A percentile compares a stretch with the other conserved stretches of the same genome.
Conservation (phyloP, 2,113 vertebrate genomes). For the Callipepla californica region DNA sequence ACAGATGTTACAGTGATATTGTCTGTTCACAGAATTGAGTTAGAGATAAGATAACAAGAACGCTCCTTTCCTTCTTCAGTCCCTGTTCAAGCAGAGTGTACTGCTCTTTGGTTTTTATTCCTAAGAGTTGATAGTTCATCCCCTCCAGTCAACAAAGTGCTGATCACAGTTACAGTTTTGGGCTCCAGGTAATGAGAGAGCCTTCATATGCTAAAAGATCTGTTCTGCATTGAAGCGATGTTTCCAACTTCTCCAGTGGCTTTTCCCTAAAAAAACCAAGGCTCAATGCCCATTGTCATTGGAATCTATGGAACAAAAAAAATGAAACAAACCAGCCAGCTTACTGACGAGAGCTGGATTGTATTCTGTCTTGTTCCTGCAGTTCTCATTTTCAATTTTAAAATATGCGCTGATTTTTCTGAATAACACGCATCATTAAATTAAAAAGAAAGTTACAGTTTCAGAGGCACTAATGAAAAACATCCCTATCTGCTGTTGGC, state of each 20-base stretch:
- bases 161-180: background rate
- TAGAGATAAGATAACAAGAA: background rate
- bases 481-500: background rate
- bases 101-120: background rate
- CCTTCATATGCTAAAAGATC: background rate
- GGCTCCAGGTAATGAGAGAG: background rate
- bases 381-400: background rate
- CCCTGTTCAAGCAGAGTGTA: fast-evolving
- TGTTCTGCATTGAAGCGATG: background rate
- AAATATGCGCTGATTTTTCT: background rate
- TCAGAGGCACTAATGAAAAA: background rate
- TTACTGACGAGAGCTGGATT: background rate
- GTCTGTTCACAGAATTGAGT: background rate
- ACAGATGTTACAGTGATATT: fast-evolving
- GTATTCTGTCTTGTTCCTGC: background rate
- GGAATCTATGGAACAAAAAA: background rate
- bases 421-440: background rate
- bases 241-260: fast-evolving
- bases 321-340: background rate
- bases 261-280: background rate
- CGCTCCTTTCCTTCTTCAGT: background rate
- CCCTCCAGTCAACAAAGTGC: background rate
- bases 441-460: background rate
- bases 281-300: background rate
- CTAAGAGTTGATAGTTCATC: fast-evolving